Conservation (phyloP, 1,140 invertebrate genomes). For the Bombus ignitus region DNA sequence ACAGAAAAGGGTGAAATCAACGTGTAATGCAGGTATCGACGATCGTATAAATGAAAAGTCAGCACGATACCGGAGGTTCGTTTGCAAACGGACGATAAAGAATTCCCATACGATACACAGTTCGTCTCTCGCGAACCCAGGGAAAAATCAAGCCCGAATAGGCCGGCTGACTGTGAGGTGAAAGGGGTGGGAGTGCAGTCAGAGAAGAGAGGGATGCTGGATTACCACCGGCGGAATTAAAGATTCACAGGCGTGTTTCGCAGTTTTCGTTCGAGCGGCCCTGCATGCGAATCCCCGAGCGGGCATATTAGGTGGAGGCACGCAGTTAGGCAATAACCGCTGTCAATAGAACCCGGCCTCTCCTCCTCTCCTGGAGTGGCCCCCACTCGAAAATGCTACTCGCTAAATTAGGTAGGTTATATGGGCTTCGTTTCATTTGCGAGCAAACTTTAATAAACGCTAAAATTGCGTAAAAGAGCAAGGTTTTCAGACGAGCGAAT, state of each 20-base stretch:
- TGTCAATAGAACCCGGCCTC: slow-evolving; percentile 81
- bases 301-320: slow-evolving; percentile 83
- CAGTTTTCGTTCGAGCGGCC: slow-evolving; percentile 78
- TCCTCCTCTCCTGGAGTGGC: slow-evolving; percentile 67
- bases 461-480: slow-evolving; percentile 84
- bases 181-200: slow-evolving; percentile 7
- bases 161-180: slow-evolving; percentile 47
- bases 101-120: slow-evolving; percentile 54
- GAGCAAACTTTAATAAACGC: slow-evolving; percentile 84
- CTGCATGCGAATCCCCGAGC: slow-evolving; percentile 77
- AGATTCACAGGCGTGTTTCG: slow-evolving; percentile 79
- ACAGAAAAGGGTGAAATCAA: background rate
- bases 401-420: slow-evolving; percentile 84
- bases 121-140: slow-evolving; percentile 24
- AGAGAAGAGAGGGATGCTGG: slow-evolving; percentile 58
- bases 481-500: slow-evolving; percentile 82
- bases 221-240: slow-evolving; percentile 76
- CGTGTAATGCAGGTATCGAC: slow-evolving; percentile 23
- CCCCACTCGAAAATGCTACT: slow-evolving; percentile 83
- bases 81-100: slow-evolving; percentile 44
- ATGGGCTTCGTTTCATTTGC: slow-evolving; percentile 84
- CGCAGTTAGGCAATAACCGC: slow-evolving; percentile 84
- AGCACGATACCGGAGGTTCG: slow-evolving; percentile 21
- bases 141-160: slow-evolving; percentile 53
- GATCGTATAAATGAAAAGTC: slow-evolving; percentile 45